Base-by-base conservation (phyloP, 2,113 vertebrate genomes). In the Indri indri region DNA sequence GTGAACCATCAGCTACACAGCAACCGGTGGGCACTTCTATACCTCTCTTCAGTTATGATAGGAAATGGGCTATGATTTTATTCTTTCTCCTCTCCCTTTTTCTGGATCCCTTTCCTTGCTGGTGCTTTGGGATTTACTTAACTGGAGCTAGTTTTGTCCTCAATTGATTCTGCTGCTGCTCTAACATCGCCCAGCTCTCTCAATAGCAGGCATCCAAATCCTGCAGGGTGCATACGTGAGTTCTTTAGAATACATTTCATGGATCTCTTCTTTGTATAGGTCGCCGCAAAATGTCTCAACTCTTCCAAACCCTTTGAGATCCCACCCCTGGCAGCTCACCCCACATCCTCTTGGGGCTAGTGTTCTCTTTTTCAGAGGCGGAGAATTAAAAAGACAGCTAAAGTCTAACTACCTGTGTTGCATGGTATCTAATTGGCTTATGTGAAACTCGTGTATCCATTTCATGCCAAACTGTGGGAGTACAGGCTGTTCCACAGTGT, bases 181-280 rank as follows among this genome's bases (percentile, higher is more conserved):
- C 17, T 85, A 37, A 37, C 2, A 50, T 32, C 12, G n/a, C 4
- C 3, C 32, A 37, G 14, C 6, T 5, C 0, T 76, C 70, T 85
- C 5, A 42, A 65, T 32, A 25, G 10, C 40, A 54, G 13, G 32
- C 0, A 57, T 65, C 27, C 37, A 77, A 77, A 71, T 22, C 37
- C 0, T 57, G 6, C 17, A 12, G 4, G 4, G 17, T 2, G 17
- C 10, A 30, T 1, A 0, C 27, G 30, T 17, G 30, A 52, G 17
- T 13, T 83, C 20, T 92, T 94, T 37, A n/a, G 6, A 34, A 57
- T 52, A 23, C 27, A 61, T 57, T 66, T 70, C 12, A 27, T 11
- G 5, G 9, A 9, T 18, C 12, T 84, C 2, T 80, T 73, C 3
- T 34, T 47, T 65, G 45, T 25, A 32, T 6, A 85, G 5, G 1